Percentiles rank a stretch among this genome's conserved stretches.
Evolutionary conservation across 1,140 invertebrate genomes (phyloP).

Genomic region (Campodea augens): DNA sequence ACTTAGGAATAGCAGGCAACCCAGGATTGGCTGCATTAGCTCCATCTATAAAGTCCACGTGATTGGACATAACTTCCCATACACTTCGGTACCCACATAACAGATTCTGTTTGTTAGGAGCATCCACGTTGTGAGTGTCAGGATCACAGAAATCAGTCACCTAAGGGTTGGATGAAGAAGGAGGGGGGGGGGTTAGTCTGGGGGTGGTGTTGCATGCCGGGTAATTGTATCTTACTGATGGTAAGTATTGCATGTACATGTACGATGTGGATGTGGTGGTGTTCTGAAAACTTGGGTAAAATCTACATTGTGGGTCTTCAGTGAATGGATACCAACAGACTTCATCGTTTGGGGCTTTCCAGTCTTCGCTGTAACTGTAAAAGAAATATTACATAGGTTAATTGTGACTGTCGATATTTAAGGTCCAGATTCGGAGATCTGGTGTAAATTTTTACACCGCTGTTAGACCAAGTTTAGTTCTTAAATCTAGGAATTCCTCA

Average conservation of each 20-base stretch:
- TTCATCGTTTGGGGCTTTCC: too few relatives aligned
- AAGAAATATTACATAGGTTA: too few relatives aligned
- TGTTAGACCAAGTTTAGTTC: too few relatives aligned
- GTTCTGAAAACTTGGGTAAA: not conserved
- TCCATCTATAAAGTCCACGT: conserved; percentile 23
- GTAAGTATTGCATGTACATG: not conserved
- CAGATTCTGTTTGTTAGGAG: conserved; percentile 25
- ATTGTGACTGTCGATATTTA: too few relatives aligned
- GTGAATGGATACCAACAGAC: not conserved
- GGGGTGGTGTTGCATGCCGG: too few relatives aligned
- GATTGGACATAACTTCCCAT: conserved; percentile 23
- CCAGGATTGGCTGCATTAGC: not conserved
- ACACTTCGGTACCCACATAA: conserved; percentile 23
- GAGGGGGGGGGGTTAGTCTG: too few relatives aligned
- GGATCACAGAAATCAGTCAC: conserved; percentile 22
- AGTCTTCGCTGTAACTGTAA: too few relatives aligned
- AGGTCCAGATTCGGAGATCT: too few relatives aligned
- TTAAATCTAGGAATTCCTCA: too few relatives aligned
- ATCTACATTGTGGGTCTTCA: not conserved
- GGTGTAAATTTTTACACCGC: too few relatives aligned
- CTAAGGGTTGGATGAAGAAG: not conserved
- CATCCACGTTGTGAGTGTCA: conserved; percentile 19
- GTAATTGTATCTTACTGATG: not conserved
- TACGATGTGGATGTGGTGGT: not conserved
- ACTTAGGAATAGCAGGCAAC: not conserved